These are phyloP conservation scores for Seira ritae DNA, from an alignment of 2,888 invertebrate species.

Conservation along the genomic window DNA sequence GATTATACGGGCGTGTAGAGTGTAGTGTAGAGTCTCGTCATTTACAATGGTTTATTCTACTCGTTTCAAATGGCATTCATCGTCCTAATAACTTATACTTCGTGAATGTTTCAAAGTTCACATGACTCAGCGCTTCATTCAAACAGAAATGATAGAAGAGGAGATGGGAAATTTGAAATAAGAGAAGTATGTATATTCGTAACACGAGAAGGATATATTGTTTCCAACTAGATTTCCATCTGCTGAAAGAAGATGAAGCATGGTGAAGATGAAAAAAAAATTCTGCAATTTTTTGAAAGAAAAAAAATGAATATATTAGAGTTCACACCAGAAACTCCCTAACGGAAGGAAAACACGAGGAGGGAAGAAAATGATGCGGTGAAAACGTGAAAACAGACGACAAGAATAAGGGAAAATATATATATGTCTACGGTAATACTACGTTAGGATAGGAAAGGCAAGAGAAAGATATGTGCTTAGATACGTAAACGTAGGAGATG, in stretches of 20 bases:
- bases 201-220: neutral
- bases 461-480: too few species aligned
- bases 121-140: conserved; percentile 25
- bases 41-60: conserved; percentile 22
- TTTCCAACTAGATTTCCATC: neutral
- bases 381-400: neutral
- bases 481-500: too few species aligned
- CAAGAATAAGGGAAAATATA: neutral
- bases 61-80: conserved; percentile 39
- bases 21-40: neutral
- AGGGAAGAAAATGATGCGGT: conserved; percentile 14
- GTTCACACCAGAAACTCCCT: neutral
- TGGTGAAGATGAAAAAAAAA: neutral
- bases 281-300: neutral
- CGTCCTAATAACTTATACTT: conserved; percentile 33
- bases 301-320: conserved; percentile 36
- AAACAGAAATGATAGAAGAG: neutral
- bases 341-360: neutral
- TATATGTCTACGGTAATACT: too few species aligned
- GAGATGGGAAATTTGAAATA: neutral
- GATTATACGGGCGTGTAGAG: conserved; percentile 1
- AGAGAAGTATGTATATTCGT: neutral
- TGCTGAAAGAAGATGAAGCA: neutral
- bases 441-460: too few species aligned
- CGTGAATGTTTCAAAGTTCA: conserved; percentile 20